A percentile compares a stretch with the other conserved stretches of the same genome.
phyloP scores from a whole-genome alignment of 2,113 vertebrate species.

The Semnornis frantzii region DNA sequence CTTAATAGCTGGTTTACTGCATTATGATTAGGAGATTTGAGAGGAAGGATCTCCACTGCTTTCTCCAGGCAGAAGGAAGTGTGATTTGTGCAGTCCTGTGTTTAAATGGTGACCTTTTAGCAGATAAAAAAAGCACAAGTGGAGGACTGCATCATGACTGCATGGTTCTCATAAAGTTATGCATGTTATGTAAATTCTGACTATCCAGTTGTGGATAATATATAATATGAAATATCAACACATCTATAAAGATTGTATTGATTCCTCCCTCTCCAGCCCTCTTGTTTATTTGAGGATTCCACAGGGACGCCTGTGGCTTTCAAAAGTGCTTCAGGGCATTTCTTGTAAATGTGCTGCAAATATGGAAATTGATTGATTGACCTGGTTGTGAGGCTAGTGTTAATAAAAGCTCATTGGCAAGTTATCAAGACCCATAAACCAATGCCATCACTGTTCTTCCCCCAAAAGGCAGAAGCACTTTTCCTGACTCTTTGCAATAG shows the following conservation, averaged over 20 bases:
- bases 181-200: not conserved
- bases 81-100: not conserved
- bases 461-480: constrained; percentile 12
- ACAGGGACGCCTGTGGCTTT: constrained; percentile 36
- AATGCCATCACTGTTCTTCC: constrained; percentile 1
- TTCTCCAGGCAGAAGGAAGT: not conserved
- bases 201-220: not conserved
- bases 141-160: not conserved
- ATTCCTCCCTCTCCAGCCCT: not conserved
- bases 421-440: constrained; percentile 39
- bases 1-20: not conserved
- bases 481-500: not conserved
- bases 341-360: constrained; percentile 56
- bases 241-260: not conserved
- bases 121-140: not conserved
- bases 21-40: not conserved
- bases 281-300: constrained; percentile 18
- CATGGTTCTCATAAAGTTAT: not conserved
- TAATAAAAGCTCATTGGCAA: constrained; percentile 51
- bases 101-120: not conserved
- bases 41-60: not conserved
- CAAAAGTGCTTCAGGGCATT: constrained; percentile 54
- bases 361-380: constrained; percentile 63
- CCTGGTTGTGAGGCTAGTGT: constrained; percentile 26
- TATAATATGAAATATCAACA: not conserved